These are phyloP conservation scores for Himantopus leucocephalus DNA, from an alignment of 2,113 vertebrate genomes.

Conservation along the genomic window DNA sequence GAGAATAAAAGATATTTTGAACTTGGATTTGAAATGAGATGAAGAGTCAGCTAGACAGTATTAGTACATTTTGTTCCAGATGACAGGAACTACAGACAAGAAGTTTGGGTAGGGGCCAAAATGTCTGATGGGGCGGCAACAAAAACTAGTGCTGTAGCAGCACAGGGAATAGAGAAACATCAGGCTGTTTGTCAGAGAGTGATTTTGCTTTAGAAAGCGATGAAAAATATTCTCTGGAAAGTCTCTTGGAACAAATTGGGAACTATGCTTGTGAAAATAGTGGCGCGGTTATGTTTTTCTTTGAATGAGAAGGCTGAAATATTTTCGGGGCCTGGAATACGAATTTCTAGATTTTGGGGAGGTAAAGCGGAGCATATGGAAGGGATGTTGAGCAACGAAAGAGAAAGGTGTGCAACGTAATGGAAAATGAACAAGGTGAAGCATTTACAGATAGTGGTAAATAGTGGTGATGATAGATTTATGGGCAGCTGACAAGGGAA, in stretches of 20 bases:
- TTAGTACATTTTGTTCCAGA: constrained; percentile 21
- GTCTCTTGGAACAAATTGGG: neutral
- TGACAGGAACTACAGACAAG: neutral
- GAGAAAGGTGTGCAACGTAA: neutral
- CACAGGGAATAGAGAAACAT: neutral
- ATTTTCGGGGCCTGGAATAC: neutral
- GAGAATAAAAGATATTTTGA: neutral
- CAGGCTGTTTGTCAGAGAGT: neutral
- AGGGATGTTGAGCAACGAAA: neutral
- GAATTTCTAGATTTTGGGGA: neutral
- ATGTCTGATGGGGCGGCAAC: neutral
- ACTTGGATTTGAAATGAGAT: neutral
- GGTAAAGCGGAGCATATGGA: neutral
- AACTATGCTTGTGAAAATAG: neutral
- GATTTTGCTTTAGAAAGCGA: neutral
- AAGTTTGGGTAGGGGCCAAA: constrained; percentile 31
- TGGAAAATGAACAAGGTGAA: neutral
- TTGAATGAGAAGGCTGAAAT: neutral
- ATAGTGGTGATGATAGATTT: neutral
- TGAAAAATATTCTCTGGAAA: neutral
- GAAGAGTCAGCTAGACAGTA: neutral
- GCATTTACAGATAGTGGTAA: neutral
- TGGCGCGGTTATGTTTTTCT: neutral
- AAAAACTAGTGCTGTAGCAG: neutral
- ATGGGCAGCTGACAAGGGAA: neutral